phyloP scores from a whole-genome alignment of 2,888 invertebrate species.

The Tanypteryx hageni region DNA sequence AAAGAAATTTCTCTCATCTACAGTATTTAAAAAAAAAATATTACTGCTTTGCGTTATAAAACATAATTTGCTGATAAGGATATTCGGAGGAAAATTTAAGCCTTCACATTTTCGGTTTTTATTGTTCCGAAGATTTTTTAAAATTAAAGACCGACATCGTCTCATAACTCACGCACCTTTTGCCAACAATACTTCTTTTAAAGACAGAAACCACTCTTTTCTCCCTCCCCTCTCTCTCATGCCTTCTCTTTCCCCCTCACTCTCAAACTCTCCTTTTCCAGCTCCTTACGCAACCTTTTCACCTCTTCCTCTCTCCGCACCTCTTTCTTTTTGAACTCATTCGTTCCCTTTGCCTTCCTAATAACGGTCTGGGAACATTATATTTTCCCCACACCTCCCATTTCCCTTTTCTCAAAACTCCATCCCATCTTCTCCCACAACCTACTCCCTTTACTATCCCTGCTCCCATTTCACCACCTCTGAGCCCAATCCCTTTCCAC shows the following conservation, averaged over 20 bases:
- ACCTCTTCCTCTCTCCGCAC: not conserved
- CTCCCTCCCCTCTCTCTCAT: not conserved
- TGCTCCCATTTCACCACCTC: not conserved
- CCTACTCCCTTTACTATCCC: not conserved
- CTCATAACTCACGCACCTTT: not conserved
- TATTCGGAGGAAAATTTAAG: no score
- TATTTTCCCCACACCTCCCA: not conserved
- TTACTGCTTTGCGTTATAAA: no score
- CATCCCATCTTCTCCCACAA: not conserved
- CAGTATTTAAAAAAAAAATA: no score
- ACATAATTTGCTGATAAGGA: no score
- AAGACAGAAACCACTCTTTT: not conserved
- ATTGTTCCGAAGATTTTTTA: no score
- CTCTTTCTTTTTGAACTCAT: not conserved
- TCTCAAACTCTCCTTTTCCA: not conserved
- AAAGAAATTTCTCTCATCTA: no score
- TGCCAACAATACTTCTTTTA: not conserved
- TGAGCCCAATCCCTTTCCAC: not conserved
- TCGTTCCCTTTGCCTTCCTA: not conserved
- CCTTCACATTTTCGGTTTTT: no score
- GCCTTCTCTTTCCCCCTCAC: not conserved
- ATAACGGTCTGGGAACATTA: constrained; percentile 8
- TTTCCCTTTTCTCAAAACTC: not conserved
- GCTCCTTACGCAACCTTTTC: not conserved
- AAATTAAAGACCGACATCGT: no score